Evolutionary conservation across 2,888 invertebrate species (phyloP).

Genomic region (Cataglyphis cursor): DNA sequence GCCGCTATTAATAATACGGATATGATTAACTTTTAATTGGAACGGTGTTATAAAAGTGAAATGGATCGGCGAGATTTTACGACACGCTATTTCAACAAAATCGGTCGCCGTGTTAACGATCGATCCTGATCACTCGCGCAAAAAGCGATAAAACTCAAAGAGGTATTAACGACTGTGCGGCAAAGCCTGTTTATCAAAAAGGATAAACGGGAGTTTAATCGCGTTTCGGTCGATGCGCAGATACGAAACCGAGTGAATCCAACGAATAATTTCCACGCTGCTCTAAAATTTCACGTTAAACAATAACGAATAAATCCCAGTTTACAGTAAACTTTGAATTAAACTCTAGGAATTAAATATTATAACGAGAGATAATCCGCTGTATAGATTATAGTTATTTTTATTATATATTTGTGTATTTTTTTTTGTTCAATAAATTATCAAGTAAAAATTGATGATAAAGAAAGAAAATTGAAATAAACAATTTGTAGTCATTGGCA

Average conservation of each 20-base stretch:
- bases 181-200: constrained; percentile 49
- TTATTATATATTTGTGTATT: neutral
- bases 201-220: constrained; percentile 23
- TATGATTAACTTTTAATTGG: constrained; percentile 38
- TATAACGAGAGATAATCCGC: neutral
- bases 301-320: neutral
- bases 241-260: neutral
- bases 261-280: constrained; percentile 18
- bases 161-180: constrained; percentile 43
- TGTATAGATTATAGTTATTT: neutral
- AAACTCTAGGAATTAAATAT: constrained; percentile 15
- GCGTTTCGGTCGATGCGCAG: constrained; percentile 21
- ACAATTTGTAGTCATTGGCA: neutral
- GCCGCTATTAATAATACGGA: constrained; percentile 1
- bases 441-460: neutral
- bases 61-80: constrained; percentile 15
- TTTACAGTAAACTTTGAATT: neutral
- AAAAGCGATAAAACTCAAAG: constrained; percentile 43
- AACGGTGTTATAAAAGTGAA: neutral
- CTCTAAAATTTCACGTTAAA: constrained; percentile 9
- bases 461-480: neutral
- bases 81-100: neutral
- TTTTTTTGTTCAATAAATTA: neutral
- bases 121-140: constrained; percentile 34
- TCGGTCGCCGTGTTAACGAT: constrained; percentile 38